A percentile compares a stretch with the other conserved stretches of the same genome.
phyloP scores from a whole-genome alignment of 1,140 invertebrate species.

The Orchestia grillus region DNA sequence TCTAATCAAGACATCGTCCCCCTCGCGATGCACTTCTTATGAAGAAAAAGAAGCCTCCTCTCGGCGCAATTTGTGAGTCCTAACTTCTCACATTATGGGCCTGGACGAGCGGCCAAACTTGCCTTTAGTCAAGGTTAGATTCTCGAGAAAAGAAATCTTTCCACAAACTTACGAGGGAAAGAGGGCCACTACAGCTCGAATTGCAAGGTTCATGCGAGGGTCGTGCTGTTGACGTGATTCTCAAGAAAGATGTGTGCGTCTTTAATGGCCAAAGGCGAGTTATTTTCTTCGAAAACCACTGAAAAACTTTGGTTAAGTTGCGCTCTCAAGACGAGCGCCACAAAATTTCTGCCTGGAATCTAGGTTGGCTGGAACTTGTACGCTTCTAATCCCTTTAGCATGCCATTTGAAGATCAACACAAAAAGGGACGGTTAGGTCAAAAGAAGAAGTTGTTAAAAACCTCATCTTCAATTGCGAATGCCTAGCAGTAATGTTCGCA shows the following conservation, averaged over 20 bases:
- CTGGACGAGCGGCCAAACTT: constrained; percentile 15
- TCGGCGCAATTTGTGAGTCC: constrained; percentile 12
- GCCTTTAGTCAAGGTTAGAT: constrained; percentile 5
- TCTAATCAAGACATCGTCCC: neutral
- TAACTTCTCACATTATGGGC: constrained; percentile 28
- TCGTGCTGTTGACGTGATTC: neutral
- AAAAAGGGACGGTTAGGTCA: too few species aligned
- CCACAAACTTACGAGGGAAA: neutral
- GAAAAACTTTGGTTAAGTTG: too few species aligned
- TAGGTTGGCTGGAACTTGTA: too few species aligned
- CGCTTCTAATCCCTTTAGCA: too few species aligned
- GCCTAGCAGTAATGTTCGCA: too few species aligned
- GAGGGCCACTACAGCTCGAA: neutral
- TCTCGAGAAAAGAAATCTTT: neutral
- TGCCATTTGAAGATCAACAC: too few species aligned
- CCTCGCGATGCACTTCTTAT: neutral
- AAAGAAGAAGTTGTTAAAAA: too few species aligned
- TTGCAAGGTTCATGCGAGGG: neutral
- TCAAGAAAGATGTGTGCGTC: neutral
- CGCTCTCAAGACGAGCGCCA: too few species aligned
- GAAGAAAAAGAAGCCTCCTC: neutral
- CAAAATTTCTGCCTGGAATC: too few species aligned
- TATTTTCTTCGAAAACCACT: too few species aligned
- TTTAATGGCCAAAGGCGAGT: neutral
- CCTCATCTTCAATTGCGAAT: too few species aligned